Base-by-base conservation (phyloP, 2,113 vertebrate genomes). In the Gobio gobio region DNA sequence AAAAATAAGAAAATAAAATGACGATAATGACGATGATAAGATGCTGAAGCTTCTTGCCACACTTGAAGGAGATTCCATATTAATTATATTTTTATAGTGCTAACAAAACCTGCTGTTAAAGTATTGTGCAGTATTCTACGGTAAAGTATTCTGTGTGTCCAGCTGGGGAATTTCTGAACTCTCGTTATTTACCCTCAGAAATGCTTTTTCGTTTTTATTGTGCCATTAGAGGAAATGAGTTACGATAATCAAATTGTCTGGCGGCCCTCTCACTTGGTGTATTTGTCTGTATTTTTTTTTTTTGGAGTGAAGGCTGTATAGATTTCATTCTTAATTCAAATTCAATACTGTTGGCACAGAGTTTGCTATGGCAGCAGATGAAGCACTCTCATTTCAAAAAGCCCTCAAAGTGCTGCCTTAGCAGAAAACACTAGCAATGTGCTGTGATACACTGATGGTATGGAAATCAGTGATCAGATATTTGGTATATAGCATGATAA, bases 241-340 rank as follows among this genome's bases (percentile, higher is more conserved):
- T 74, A 74, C 72, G 12, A 74, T 74, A 74, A 74, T 74, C 72
- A 13, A 74, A 74, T 49, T 49, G 43, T 74, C 22, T 74, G 72
- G 72, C 43, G 3, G 43, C 72, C n/a, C 43, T 47, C 47, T 73
- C 10, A 73, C 68, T 26, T 13, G 12, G 33, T 61, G 77, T 63
- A 10, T 70, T 5, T 68, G 29, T 29, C 29, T 29, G 29, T 29
- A 0, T 66, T 29, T 14, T 1, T 49, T 51, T 81, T 59, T 79
- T 29, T 81, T 49, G 1, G 26, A 33, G 63, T 18, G 8, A 51
- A 64, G 43, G 45, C 64, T 47, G n/a, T 33, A 82, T 68, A 51
- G 61, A 51, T 68, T 81, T 64, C 12, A 63, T 45, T 66, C 61
- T 49, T 54, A 51, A 82, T 82, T 51, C 45, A 82, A 68, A 20